Percentiles rank a stretch among this genome's conserved stretches.
phyloP scores from a whole-genome alignment of 2,888 invertebrate genomes.

The Latrodectus elegans region DNA sequence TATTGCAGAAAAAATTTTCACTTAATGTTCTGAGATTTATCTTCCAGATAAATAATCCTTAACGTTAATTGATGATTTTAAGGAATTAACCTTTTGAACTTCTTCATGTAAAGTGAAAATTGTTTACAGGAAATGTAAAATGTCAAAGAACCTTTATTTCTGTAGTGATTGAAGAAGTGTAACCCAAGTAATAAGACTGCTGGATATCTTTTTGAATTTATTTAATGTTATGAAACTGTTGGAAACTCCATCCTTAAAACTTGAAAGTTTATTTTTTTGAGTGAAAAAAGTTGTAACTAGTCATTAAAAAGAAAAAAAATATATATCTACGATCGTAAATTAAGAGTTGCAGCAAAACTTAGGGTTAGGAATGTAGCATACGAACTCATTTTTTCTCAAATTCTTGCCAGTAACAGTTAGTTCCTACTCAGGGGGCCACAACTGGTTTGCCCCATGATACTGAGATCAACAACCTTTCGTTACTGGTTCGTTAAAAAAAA shows the following conservation, averaged over 20 bases:
- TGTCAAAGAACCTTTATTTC: neutral
- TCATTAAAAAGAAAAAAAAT: neutral
- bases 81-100: too few species aligned
- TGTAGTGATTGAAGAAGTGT: neutral
- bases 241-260: too few species aligned
- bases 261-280: too few species aligned
- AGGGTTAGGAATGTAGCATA: conserved; percentile 9
- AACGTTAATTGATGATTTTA: too few species aligned
- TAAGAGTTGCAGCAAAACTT: neutral
- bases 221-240: neutral
- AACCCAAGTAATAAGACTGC: neutral
- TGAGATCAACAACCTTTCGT: conserved; percentile 38
- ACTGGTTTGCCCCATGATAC: conserved; percentile 28
- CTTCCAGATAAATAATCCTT: too few species aligned
- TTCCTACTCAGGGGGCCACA: conserved; percentile 27
- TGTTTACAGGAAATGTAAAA: neutral
- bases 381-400: conserved; percentile 9
- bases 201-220: neutral
- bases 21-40: too few species aligned
- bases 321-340: neutral
- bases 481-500: conserved; percentile 21
- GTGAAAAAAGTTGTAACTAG: conserved; percentile 5
- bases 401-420: conserved; percentile 17
- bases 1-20: too few species aligned
- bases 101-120: neutral